Percentiles rank a stretch among this genome's conserved stretches.
These are phyloP conservation scores for Bolinopsis microptera DNA, from an alignment of 37 sponge, comb jelly and placozoan species.

Conservation along the genomic window DNA sequence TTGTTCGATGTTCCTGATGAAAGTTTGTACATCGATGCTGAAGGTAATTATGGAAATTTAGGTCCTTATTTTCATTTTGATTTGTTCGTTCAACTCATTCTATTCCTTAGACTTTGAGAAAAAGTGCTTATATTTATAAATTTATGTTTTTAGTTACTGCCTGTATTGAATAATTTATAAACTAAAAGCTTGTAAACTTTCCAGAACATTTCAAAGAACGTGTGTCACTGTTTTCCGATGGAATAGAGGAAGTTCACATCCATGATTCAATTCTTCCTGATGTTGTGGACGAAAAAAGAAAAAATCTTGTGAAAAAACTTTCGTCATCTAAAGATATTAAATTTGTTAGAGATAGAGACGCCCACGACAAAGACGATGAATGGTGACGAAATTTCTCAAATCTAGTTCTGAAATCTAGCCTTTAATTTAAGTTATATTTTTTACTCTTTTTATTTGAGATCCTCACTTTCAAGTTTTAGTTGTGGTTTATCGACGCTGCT, in stretches of 20 bases:
- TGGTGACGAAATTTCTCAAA: slow-evolving; percentile 39
- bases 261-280: slow-evolving; percentile 18
- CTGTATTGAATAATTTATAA: no score
- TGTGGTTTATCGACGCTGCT: no score
- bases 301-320: slow-evolving; percentile 1
- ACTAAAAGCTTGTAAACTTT: background rate
- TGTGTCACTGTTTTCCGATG: slow-evolving; percentile 42
- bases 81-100: no score
- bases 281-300: background rate
- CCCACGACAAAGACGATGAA: slow-evolving; percentile 17
- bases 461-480: no score
- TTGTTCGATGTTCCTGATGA: slow-evolving; percentile 65
- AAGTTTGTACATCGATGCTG: slow-evolving; percentile 41
- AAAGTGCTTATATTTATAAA: no score
- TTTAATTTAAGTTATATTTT: background rate
- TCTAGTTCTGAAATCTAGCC: background rate
- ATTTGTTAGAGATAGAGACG: slow-evolving; percentile 15
- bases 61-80: no score
- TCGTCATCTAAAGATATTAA: background rate
- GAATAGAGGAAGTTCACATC: slow-evolving; percentile 58
- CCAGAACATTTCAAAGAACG: slow-evolving; percentile 66
- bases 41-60: no score
- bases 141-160: no score
- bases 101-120: no score
- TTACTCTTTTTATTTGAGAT: background rate